Evolutionary conservation across 2,113 vertebrate genomes (phyloP), one percentile per base, ranked within the genome.

Genomic region (Perca fluviatilis): DNA sequence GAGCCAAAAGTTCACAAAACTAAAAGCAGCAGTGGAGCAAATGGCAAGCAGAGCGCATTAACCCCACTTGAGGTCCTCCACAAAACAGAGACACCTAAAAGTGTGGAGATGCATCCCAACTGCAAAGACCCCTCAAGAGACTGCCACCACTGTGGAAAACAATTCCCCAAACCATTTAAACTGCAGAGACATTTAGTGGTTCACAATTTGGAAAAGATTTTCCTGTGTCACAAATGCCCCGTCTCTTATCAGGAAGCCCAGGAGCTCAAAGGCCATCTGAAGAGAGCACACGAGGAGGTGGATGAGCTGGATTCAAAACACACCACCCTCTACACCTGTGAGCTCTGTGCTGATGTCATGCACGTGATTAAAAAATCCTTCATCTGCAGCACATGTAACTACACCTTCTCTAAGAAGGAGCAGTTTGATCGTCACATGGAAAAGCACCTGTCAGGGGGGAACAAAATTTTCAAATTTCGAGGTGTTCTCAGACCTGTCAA

Each of bases 361-460:
- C 97, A 97, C 0, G 96, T 98, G 61, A 99, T 99, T 89, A 97
- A 97, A 91, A 96, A 99, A 68, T 98, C 98, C n/a, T 99, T 99
- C 86, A 97, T 97, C 90, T 99, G 98, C 92, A 99, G 98, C 95
- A 96, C 97, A 85, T 99, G 98, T 90, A 99, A 99, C 91, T 99
- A 99, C 82, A 99, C 98, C 18, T 99, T 99, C 87, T 98, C 98
- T 30, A 99, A 99, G 88, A 99, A 99, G 68, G 98, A 99, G 80
- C 98, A 99, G 86, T 99, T 98, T 0, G 98, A 99, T 89, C 95
- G 98, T 51, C 98, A 99, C 93, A 98, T 99, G 98, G 98, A 98
- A 77, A 99, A 99, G 86, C 98, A 99, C 85, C 94, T 97, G 72
- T 95, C 93, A 0, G 95, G 95, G 1, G 95, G 96, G 49, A 97